phyloP scores from a whole-genome alignment of 1,140 invertebrate species.

The Drosophila burlai region DNA sequence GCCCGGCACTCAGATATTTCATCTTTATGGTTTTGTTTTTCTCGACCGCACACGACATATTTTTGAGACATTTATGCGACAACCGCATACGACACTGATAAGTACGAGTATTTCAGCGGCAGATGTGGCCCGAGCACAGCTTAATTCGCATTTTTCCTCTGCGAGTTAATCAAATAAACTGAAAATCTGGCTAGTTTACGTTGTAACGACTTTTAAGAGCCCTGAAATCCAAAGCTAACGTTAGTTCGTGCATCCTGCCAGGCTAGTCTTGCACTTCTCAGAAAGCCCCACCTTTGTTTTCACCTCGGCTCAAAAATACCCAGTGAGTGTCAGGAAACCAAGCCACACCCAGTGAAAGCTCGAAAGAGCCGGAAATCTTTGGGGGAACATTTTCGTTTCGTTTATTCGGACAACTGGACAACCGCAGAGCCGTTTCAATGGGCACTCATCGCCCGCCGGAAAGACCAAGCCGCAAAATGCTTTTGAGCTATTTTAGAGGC shows the following conservation, averaged over 20 bases:
- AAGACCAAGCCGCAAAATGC: conserved; percentile 52
- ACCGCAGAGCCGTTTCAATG: conserved; percentile 52
- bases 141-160: conserved; percentile 23
- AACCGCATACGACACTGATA: conserved; percentile 40
- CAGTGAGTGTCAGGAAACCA: not conserved
- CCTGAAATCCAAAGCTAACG: not conserved
- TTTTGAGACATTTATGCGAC: conserved; percentile 59
- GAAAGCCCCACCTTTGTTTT: not conserved
- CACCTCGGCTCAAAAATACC: not conserved
- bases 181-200: conserved; percentile 11
- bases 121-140: conserved; percentile 41
- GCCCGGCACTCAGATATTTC: conserved; percentile 51
- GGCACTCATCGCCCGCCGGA: conserved; percentile 16
- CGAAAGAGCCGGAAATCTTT: conserved; percentile 3
- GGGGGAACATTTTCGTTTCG: conserved; percentile 11
- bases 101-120: conserved; percentile 30
- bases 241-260: not conserved
- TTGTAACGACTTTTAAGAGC: not conserved
- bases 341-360: conserved; percentile 3
- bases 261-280: not conserved
- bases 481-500: conserved; percentile 45
- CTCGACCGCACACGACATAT: conserved; percentile 41
- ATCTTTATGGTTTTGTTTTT: conserved; percentile 58
- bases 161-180: conserved; percentile 35
- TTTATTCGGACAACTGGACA: conserved; percentile 28